phyloP scores from a whole-genome alignment of 2,797 vertebrate species.

The Carcharodon carcharias region DNA sequence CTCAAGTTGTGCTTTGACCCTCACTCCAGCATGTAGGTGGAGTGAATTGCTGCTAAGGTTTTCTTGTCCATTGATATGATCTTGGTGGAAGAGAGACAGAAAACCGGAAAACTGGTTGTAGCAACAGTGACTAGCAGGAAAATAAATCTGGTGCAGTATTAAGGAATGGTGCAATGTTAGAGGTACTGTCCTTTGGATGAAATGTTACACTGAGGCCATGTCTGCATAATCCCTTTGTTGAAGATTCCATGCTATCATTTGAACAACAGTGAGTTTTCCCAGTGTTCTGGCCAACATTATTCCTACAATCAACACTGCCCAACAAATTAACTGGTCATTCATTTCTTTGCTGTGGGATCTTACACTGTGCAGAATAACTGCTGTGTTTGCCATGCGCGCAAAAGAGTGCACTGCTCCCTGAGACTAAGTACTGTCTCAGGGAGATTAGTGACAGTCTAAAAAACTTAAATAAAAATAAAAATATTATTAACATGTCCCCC shows the following conservation, averaged over 20 bases:
- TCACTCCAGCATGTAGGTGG: not conserved
- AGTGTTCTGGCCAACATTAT: not conserved
- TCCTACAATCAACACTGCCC: not conserved
- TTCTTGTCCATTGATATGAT: not conserved
- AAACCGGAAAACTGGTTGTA: not conserved
- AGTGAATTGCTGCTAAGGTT: not conserved
- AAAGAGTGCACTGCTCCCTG: too few species aligned
- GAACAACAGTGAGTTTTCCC: not conserved
- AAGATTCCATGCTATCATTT: not conserved
- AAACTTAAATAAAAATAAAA: too few species aligned
- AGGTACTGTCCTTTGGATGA: too few species aligned
- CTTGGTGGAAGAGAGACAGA: not conserved
- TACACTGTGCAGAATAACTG: not conserved
- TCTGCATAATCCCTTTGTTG: not conserved
- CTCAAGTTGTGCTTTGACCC: not conserved
- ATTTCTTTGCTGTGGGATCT: not conserved
- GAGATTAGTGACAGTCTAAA: too few species aligned
- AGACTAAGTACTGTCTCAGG: too few species aligned
- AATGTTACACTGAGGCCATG: not conserved
- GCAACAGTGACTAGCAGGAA: not conserved
- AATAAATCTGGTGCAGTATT: not conserved
- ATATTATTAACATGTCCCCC: too few species aligned
- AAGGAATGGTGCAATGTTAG: not conserved
- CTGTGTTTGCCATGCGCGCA: not conserved
- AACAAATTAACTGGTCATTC: not conserved